phyloP scores from a whole-genome alignment of 2,113 vertebrate genomes.

The Rhinolophus sinicus region DNA sequence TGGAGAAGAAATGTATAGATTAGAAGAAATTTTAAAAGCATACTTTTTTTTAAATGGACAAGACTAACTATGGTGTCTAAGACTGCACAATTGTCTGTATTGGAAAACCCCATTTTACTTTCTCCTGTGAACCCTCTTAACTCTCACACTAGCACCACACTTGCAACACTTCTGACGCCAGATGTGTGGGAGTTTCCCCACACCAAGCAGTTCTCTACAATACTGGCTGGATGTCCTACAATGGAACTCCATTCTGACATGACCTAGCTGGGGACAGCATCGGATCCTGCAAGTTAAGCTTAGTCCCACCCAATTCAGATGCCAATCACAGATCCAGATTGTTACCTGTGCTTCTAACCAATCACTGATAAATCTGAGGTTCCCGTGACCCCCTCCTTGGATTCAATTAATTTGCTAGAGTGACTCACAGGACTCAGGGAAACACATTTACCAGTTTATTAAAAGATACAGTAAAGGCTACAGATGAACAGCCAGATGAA shows the following conservation, averaged over 20 bases:
- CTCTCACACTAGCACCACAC: neutral
- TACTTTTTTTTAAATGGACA: neutral
- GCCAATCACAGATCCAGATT: neutral
- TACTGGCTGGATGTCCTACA: neutral
- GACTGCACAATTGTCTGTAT: neutral
- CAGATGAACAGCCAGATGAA: neutral
- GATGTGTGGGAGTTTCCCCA: neutral
- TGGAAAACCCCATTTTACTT: neutral
- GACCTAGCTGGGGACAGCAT: neutral
- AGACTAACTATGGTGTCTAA: neutral
- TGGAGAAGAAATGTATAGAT: neutral
- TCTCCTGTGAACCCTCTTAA: neutral
- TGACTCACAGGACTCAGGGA: neutral
- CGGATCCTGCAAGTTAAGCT: neutral
- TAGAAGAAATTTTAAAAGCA: neutral
- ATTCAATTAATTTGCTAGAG: neutral
- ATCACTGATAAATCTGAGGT: neutral
- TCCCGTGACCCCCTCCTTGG: neutral
- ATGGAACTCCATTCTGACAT: neutral
- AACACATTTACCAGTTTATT: neutral
- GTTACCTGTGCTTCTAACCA: neutral
- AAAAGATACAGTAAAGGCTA: neutral
- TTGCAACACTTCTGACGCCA: neutral
- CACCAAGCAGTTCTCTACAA: neutral
- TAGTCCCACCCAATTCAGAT: neutral